Base-by-base conservation (phyloP, 2,113 vertebrate species). In the Tachuris rubrigastra region DNA sequence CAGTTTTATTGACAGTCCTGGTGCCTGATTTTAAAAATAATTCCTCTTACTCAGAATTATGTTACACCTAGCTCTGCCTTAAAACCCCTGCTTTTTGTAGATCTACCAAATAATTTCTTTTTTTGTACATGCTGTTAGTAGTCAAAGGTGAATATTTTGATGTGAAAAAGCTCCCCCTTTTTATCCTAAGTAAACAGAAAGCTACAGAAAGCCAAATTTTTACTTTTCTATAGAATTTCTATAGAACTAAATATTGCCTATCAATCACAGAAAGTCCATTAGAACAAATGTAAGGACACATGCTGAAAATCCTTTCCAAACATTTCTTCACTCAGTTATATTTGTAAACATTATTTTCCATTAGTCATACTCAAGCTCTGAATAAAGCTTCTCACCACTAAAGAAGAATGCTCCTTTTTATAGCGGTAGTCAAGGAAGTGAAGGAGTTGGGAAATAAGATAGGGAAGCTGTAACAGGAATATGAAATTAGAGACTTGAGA, bases 371-470 rank as follows among this genome's bases (percentile, higher is more conserved):
- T 56, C 18, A 63, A 59, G 33, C n/a, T 91, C 65, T 91, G 46
- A 91, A 62, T 85, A 66, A 59, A 72, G 7, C 12, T 81, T 87
- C 53, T 87, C 56, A 89, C 31, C 66, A 92, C 44, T 60, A 67
- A 94, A 78, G 68, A 87, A 94, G 39, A 95, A 93, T 58, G 10
- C 19, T 83, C 69, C 81, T 73, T 92, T 87, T 21, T 87, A 75
- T n/a, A 93, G 59, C 60, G 42, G 27, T 27, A 4, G 42, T 23
- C 58, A 90, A 85, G 19, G 24, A 84, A 67, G 52, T 42, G 52
- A 89, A 41, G 30, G 76, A 93, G 66, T 14, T 59, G 16, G 12
- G 74, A 46, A 85, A 72, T 75, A 84, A 78, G 24, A 65, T 72
- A 59, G 69, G 49, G 37, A 92, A 95, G 60, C 62, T 91, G 28